phyloP scores from a whole-genome alignment of 2,888 invertebrate species.

The Pinctada fucata region DNA sequence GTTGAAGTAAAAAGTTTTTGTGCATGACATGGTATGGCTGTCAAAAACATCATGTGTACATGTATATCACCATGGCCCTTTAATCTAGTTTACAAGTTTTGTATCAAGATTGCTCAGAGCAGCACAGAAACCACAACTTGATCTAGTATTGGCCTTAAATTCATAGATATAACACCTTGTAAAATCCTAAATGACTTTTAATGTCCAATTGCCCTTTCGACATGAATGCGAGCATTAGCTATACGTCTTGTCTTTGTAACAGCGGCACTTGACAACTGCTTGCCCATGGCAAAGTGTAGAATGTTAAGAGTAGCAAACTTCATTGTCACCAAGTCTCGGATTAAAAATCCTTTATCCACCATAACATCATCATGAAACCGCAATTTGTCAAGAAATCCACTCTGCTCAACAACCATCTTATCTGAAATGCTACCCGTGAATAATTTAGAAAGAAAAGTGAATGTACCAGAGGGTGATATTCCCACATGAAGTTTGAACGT shows the following conservation, averaged over 20 bases:
- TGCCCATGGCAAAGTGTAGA: slow-evolving; percentile 31
- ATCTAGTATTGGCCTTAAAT: slow-evolving; percentile 16
- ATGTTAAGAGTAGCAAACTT: slow-evolving; percentile 30
- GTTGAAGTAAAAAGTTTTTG: too few relatives aligned
- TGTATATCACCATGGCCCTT: not conserved
- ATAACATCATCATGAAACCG: slow-evolving; percentile 34
- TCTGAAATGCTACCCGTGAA: slow-evolving; percentile 37
- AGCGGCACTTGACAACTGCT: slow-evolving; percentile 23
- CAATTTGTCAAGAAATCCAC: slow-evolving; percentile 33
- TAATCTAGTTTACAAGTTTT: slow-evolving; percentile 28
- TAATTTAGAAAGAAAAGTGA: slow-evolving; percentile 29
- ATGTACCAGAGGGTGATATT: slow-evolving; percentile 22
- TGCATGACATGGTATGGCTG: too few relatives aligned
- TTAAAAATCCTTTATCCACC: slow-evolving; percentile 36
- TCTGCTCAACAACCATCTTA: slow-evolving; percentile 29
- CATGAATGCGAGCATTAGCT: slow-evolving; percentile 42
- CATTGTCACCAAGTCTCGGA: slow-evolving; percentile 20
- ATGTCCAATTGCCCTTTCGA: slow-evolving; percentile 39
- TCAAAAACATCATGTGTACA: too few relatives aligned
- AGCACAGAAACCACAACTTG: slow-evolving; percentile 20
- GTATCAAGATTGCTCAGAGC: slow-evolving; percentile 23
- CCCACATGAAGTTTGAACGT: slow-evolving; percentile 31
- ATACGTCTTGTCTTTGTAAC: slow-evolving; percentile 41
- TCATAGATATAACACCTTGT: slow-evolving; percentile 25
- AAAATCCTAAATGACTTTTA: slow-evolving; percentile 22